Conservation (phyloP, 64 coral and sea anemone species). For the Astreopora myriophthalma region DNA sequence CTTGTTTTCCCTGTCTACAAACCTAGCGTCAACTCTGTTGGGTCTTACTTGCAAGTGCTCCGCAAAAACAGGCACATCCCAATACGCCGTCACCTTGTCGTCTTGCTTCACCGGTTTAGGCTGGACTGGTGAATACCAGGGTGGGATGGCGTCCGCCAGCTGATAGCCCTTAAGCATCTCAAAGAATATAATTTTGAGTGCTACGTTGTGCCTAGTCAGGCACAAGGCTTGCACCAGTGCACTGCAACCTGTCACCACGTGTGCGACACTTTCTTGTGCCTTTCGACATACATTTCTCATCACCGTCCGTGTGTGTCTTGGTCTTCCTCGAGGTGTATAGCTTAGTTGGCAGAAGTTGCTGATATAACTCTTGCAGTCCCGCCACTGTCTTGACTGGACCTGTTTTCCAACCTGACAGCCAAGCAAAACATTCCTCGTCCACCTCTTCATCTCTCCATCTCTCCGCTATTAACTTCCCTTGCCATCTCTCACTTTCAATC, state of each 20-base stretch:
- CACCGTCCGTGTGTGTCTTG: background rate
- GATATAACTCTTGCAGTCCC: background rate
- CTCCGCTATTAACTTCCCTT: background rate
- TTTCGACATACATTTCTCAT: background rate
- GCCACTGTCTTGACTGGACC: background rate
- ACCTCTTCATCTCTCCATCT: conserved; percentile 4
- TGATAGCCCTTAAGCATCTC: background rate
- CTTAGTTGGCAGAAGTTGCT: background rate
- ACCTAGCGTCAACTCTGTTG: too few species aligned
- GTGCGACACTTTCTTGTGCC: conserved; percentile 4
- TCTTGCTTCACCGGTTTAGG: conserved; percentile 4
- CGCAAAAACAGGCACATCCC: background rate
- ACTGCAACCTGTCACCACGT: background rate
- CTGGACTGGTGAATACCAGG: conserved; percentile 19
- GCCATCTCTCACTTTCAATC: background rate
- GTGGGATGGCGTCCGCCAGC: background rate
- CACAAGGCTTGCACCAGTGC: background rate
- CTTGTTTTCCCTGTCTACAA: too few species aligned
- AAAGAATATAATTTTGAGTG: conserved; percentile 37
- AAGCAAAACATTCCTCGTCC: background rate
- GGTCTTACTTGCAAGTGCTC: too few species aligned
- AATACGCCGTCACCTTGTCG: background rate
- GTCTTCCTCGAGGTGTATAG: background rate
- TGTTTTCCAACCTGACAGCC: background rate
- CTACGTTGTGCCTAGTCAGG: conserved; percentile 7